These are phyloP conservation scores for Plumapathes pennacea DNA, from an alignment of 92 coral and sea anemone species.

Conservation along the genomic window DNA sequence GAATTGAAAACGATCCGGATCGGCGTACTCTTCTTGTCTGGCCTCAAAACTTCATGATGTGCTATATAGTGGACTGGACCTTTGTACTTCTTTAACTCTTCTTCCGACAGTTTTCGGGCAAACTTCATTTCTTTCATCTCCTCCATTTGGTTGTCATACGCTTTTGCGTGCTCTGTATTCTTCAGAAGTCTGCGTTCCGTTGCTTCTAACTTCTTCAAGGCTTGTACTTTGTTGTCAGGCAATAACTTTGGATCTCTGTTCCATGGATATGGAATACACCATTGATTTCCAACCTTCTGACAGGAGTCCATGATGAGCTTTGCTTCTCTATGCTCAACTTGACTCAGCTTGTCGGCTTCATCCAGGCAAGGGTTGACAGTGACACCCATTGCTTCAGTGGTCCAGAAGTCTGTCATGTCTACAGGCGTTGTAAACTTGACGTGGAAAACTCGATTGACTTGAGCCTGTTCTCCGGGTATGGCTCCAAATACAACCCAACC, in stretches of 20 bases:
- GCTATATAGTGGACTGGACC: constrained; percentile 51
- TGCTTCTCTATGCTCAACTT: constrained; percentile 23
- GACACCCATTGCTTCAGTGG: constrained; percentile 59
- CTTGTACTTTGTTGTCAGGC: constrained; percentile 34
- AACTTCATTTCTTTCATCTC: constrained; percentile 40
- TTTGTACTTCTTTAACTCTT: constrained; percentile 18
- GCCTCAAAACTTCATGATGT: constrained; percentile 35
- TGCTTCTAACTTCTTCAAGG: constrained; percentile 28
- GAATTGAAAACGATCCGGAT: constrained; percentile 48
- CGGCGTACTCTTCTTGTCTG: constrained; percentile 46
- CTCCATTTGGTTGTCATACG: constrained; percentile 29
- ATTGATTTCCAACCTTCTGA: constrained; percentile 21
- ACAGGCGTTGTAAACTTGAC: constrained; percentile 36
- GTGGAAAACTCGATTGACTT: constrained; percentile 10
- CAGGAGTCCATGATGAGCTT: constrained; percentile 24
- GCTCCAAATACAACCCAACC: constrained; percentile 65
- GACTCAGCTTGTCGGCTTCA: constrained; percentile 30
- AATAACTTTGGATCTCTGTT: constrained; percentile 28
- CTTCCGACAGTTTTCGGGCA: constrained; percentile 24
- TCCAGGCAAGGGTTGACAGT: constrained; percentile 21
- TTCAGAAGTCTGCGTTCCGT: constrained; percentile 27
- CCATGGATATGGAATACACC: constrained; percentile 60
- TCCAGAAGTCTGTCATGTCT: constrained; percentile 48
- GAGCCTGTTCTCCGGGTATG: neutral
- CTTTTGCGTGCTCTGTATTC: constrained; percentile 35